These are phyloP conservation scores for Manduca sexta DNA, from an alignment of 1,140 invertebrate genomes.

Conservation along the genomic window DNA sequence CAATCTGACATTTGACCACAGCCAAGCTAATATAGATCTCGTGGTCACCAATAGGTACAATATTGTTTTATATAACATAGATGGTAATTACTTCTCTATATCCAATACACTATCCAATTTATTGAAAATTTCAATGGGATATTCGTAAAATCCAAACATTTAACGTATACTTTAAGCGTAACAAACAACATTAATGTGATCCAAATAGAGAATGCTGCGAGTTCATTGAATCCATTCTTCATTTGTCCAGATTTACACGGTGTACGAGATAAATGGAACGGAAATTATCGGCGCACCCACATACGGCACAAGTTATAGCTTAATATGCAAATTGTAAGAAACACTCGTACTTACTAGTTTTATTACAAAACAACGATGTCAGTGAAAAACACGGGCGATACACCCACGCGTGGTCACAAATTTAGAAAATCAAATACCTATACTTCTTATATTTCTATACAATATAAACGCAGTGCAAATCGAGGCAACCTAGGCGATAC, in stretches of 20 bases:
- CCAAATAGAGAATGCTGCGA: slow-evolving; percentile 14
- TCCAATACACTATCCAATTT: too few relatives aligned
- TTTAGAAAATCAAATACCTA: slow-evolving; percentile 7
- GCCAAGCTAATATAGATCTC: too few relatives aligned
- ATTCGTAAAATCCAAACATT: neutral
- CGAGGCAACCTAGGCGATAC: slow-evolving; percentile 1
- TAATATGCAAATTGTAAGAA: slow-evolving; percentile 26
- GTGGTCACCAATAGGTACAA: too few relatives aligned
- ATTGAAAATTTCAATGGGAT: neutral
- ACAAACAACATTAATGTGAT: slow-evolving; percentile 5
- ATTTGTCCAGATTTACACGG: slow-evolving; percentile 27
- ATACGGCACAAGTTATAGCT: slow-evolving; percentile 35
- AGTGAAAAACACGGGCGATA: slow-evolving; percentile 24
- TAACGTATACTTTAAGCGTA: neutral
- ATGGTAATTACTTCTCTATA: too few relatives aligned
- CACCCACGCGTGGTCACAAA: slow-evolving; percentile 14
- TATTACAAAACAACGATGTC: slow-evolving; percentile 22
- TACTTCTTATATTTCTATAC: neutral
- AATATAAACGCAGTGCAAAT: neutral
- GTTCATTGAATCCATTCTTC: slow-evolving; percentile 25
- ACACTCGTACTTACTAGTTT: slow-evolving; percentile 17
- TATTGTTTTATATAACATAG: too few relatives aligned
- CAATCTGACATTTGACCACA: too few relatives aligned
- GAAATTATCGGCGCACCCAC: slow-evolving; percentile 42
- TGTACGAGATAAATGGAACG: slow-evolving; percentile 35